Evolutionary conservation across 2,888 invertebrate species (phyloP).

Genomic region (Lithophane socia): DNA sequence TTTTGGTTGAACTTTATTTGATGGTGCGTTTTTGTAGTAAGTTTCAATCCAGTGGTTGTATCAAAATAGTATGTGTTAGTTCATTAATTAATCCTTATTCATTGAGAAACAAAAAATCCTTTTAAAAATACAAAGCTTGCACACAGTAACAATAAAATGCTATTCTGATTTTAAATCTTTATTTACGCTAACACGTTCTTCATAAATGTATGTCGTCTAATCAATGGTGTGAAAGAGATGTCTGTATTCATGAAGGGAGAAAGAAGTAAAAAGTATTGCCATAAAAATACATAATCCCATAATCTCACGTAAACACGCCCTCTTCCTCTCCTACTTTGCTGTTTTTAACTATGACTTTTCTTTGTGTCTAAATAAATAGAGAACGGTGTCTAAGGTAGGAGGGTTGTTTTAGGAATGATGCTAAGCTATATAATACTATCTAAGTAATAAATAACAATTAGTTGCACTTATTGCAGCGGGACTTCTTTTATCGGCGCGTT

Average conservation of each 20-base stretch:
- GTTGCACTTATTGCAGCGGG: not conserved
- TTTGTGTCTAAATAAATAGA: too few relatives aligned
- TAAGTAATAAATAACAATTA: too few relatives aligned
- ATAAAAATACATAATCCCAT: not conserved
- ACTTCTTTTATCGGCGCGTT: too few relatives aligned
- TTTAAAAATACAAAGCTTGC: accelerated
- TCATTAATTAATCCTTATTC: not conserved
- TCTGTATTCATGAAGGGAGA: conserved; percentile 15
- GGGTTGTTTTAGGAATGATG: not conserved
- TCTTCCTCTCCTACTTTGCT: not conserved
- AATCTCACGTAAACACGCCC: not conserved
- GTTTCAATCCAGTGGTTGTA: not conserved
- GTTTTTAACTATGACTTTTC: too few relatives aligned
- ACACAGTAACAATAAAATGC: not conserved
- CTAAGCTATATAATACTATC: too few relatives aligned
- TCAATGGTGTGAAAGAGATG: conserved; percentile 61
- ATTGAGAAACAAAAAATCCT: not conserved
- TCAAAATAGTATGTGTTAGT: not conserved
- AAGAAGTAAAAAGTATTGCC: conserved; percentile 37
- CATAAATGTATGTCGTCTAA: conserved; percentile 43
- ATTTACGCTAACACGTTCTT: conserved; percentile 5
- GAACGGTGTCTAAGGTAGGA: not conserved
- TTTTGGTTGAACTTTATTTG: conserved; percentile 12
- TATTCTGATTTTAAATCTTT: not conserved
- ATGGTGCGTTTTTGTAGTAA: conserved; percentile 25